These are phyloP conservation scores for Thera britannica DNA, from an alignment of 2,888 invertebrate genomes.

Conservation along the genomic window DNA sequence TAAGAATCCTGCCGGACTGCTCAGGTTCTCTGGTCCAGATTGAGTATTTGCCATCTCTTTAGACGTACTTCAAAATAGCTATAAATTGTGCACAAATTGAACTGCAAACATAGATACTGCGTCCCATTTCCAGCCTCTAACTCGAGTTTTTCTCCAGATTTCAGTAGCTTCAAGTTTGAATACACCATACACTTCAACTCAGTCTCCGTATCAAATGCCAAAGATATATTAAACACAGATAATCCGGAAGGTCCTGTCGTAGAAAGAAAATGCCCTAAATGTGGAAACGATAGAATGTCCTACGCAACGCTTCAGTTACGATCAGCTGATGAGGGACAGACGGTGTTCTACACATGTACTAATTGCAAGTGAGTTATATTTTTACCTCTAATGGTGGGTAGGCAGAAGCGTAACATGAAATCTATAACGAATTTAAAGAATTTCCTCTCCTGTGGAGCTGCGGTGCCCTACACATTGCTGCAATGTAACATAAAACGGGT, in stretches of 20 bases:
- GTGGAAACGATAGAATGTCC: slow-evolving; percentile 96
- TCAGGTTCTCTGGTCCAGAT: no score
- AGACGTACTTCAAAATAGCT: no score
- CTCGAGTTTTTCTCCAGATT: slow-evolving; percentile 76
- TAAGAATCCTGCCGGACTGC: no score
- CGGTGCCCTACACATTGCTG: no score
- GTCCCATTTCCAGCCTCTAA: not conserved
- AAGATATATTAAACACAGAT: slow-evolving; percentile 61
- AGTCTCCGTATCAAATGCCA: slow-evolving; percentile 64
- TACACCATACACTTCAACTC: slow-evolving; percentile 91
- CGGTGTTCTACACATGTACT: slow-evolving; percentile 98
- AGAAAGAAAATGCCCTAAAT: slow-evolving; percentile 93
- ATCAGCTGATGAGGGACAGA: slow-evolving; percentile 99
- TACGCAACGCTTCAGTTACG: slow-evolving; percentile 97
- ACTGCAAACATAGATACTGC: not conserved
- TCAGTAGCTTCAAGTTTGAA: slow-evolving; percentile 86
- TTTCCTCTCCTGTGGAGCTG: no score
- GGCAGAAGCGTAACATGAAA: no score
- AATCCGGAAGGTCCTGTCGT: slow-evolving; percentile 91
- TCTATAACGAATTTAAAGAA: no score
- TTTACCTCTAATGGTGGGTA: no score
- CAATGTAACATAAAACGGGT: no score
- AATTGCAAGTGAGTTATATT: slow-evolving; percentile 91
- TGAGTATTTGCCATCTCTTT: no score
- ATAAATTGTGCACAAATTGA: no score